phyloP scores from a whole-genome alignment of 2,113 vertebrate genomes.

The Prolemur simus region DNA sequence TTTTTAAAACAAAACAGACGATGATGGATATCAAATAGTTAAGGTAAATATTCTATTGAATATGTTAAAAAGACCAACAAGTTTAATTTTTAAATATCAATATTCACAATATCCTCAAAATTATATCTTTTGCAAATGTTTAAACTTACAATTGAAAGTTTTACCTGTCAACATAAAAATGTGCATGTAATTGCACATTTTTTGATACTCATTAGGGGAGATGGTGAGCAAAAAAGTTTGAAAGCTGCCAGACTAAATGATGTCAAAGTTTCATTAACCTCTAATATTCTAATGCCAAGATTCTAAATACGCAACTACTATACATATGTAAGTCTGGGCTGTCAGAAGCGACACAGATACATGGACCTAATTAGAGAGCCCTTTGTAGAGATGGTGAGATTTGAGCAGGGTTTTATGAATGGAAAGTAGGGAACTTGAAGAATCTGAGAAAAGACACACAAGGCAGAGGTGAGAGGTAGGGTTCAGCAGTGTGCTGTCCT shows the following conservation, averaged over 20 bases:
- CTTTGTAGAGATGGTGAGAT: neutral
- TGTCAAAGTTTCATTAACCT: neutral
- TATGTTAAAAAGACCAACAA: neutral
- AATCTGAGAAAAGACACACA: neutral
- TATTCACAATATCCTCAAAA: conserved; percentile 9
- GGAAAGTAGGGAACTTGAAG: neutral
- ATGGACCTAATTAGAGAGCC: neutral
- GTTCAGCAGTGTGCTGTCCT: fast-evolving
- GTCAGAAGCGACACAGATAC: neutral
- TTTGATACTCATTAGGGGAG: neutral
- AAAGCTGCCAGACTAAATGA: neutral
- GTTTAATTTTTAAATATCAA: conserved; percentile 17
- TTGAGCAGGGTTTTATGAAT: neutral
- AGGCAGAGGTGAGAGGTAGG: neutral
- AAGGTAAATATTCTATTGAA: neutral
- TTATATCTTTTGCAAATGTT: neutral
- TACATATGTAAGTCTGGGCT: neutral
- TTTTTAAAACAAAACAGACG: too few relatives aligned
- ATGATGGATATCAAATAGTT: neutral
- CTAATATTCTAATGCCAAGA: neutral
- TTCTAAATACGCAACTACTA: neutral
- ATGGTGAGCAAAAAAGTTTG: neutral
- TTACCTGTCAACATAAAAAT: neutral
- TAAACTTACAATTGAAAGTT: neutral
- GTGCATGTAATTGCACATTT: neutral